phyloP scores from a whole-genome alignment of 53 echinoderm and acorn worm species.

The Paracentrotus lividus region DNA sequence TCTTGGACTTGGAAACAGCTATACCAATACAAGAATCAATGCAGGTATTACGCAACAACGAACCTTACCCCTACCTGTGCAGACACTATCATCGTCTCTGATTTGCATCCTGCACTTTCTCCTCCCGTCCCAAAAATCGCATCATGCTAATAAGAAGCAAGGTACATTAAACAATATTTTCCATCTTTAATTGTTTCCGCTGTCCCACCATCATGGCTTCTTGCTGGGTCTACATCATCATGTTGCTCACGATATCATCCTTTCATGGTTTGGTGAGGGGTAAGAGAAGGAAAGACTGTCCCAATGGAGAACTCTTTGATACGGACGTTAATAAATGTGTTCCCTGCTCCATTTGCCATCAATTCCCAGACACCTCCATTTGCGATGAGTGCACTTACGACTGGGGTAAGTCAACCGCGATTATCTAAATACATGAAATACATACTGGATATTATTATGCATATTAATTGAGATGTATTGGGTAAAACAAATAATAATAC shows the following conservation, averaged over 20 bases:
- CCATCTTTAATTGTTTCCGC: neutral
- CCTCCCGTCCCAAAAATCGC: neutral
- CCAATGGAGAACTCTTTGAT: conserved; percentile 72
- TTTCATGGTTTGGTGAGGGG: conserved; percentile 30
- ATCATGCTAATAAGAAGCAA: neutral
- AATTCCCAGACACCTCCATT: conserved; percentile 75
- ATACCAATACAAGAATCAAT: neutral
- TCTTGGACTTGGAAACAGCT: neutral
- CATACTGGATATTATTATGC: neutral
- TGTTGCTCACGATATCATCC: neutral
- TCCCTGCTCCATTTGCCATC: conserved; percentile 73
- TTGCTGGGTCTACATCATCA: conserved; percentile 25
- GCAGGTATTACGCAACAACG: neutral
- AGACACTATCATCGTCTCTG: neutral
- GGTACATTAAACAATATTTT: neutral
- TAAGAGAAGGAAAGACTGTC: conserved; percentile 41
- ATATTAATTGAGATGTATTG: neutral
- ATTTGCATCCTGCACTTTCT: neutral
- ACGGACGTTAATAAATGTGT: conserved; percentile 72
- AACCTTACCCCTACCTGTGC: neutral
- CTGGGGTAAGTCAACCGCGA: conserved; percentile 78
- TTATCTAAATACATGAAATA: neutral
- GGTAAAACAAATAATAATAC: neutral
- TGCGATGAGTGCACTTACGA: conserved; percentile 71
- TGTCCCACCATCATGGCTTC: conserved; percentile 2